Evolutionary conservation across 2,797 vertebrate genomes (phyloP).

Genomic region (Catharus ustulatus): DNA sequence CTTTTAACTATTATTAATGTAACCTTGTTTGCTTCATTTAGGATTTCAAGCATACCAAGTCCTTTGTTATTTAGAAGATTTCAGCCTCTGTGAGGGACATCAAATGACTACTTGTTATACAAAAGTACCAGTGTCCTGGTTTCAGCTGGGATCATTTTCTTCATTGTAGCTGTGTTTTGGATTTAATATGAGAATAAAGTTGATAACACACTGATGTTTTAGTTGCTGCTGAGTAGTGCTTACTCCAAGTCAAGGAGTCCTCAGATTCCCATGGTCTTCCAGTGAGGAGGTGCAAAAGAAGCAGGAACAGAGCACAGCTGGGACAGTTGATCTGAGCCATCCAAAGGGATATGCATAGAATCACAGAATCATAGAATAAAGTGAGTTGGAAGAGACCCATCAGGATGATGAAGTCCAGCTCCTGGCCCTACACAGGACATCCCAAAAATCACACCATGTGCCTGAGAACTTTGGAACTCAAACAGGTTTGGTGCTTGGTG

Average conservation of each 20-base stretch:
- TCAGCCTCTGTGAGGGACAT: slow-evolving; percentile 63
- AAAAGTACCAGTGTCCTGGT: slow-evolving; percentile 46
- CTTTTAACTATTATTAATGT: neutral
- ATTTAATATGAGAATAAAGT: neutral
- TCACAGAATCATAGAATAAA: neutral
- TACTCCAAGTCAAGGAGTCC: neutral
- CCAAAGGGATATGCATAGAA: neutral
- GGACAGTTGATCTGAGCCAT: neutral
- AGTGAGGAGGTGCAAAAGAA: neutral
- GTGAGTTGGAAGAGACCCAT: neutral
- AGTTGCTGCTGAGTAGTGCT: neutral
- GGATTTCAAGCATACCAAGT: slow-evolving; percentile 98
- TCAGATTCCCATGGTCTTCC: neutral
- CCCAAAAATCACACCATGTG: neutral
- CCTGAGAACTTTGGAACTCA: neutral
- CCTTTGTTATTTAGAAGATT: slow-evolving; percentile 86
- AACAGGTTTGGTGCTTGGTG: neutral
- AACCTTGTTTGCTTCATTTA: slow-evolving; percentile 62
- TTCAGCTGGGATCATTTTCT: neutral
- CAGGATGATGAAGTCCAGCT: neutral
- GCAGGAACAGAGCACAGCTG: neutral
- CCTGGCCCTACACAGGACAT: neutral
- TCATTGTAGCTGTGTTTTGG: neutral
- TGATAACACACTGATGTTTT: neutral
- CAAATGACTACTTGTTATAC: slow-evolving; percentile 64